Evolutionary conservation across 1,140 invertebrate species (phyloP).

Genomic region (Drosophila seguyi): DNA sequence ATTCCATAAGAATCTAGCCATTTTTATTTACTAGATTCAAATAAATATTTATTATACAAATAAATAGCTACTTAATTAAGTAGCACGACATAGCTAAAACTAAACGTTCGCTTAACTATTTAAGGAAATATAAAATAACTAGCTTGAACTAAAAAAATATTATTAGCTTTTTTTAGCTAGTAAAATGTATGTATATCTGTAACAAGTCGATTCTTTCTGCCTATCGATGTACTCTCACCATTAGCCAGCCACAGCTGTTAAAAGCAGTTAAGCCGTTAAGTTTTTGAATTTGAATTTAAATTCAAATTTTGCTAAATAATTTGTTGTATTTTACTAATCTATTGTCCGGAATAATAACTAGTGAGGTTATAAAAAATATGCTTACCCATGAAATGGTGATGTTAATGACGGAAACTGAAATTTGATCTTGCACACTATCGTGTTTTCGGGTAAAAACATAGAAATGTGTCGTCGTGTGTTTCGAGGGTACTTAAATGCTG

Average conservation of each 20-base stretch:
- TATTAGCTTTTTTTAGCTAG: neutral
- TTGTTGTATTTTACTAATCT: neutral
- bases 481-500: too few relatives aligned
- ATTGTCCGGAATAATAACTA: neutral
- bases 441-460: too few relatives aligned
- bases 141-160: too few relatives aligned
- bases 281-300: slow-evolving; percentile 1
- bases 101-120: neutral
- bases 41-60: neutral
- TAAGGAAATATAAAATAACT: neutral
- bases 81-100: neutral
- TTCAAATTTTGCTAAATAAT: neutral
- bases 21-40: too few relatives aligned
- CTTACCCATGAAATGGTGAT: neutral
- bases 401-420: too few relatives aligned
- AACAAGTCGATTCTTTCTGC: neutral
- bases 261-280: neutral
- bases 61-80: neutral
- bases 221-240: neutral
- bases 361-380: too few relatives aligned
- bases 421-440: too few relatives aligned
- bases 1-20: too few relatives aligned
- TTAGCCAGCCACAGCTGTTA: neutral
- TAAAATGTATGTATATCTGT: neutral
- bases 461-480: too few relatives aligned